Conservation (phyloP, 2,113 vertebrate genomes). For the Puntigrus tetrazona region DNA sequence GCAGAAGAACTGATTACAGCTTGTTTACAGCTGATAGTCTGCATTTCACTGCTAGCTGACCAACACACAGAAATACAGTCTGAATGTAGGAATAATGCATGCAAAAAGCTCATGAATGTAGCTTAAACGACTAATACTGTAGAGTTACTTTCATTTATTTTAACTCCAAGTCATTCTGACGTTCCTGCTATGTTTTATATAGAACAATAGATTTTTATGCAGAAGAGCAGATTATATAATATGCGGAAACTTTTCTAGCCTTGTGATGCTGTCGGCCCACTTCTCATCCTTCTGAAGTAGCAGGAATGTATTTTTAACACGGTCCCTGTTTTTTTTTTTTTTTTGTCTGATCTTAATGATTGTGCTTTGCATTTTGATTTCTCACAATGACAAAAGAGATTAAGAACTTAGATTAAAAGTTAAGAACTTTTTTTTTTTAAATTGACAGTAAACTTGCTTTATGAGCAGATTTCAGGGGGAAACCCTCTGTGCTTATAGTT, state of each 20-base stretch:
- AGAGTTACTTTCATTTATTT: not conserved
- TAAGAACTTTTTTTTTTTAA: not conserved
- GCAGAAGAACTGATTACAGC: not conserved
- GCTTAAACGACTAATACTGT: not conserved
- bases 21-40: not conserved
- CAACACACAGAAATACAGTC: not conserved
- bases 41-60: not conserved
- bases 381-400: not conserved
- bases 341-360: not conserved
- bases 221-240: not conserved
- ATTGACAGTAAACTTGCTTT: not conserved
- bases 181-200: not conserved
- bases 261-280: not conserved
- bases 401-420: not conserved
- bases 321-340: not conserved
- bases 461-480: not conserved
- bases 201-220: not conserved
- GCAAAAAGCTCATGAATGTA: too few species aligned
- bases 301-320: not conserved
- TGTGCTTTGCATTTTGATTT: not conserved
- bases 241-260: not conserved
- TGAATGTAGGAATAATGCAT: not conserved
- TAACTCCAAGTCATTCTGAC: not conserved
- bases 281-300: not conserved
- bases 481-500: not conserved